Conservation (phyloP, 2,113 vertebrate genomes). For the Channa argus region DNA sequence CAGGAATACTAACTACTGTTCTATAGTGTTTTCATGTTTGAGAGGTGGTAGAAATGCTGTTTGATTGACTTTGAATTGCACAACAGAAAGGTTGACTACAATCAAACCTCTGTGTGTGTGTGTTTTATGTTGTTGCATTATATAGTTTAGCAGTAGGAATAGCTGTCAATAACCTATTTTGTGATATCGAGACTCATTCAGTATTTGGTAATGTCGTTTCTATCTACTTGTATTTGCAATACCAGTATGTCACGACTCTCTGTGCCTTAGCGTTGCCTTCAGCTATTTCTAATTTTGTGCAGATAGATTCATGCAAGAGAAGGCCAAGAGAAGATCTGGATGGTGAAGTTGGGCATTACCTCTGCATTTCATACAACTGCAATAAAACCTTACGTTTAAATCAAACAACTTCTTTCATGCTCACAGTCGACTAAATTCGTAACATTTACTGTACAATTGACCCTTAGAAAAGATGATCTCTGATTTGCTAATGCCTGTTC, state of each 20-base stretch:
- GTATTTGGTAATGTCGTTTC: neutral
- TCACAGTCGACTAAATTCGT: neutral
- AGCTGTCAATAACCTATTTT: neutral
- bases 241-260: no score
- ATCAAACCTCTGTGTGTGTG: no score
- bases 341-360: no score
- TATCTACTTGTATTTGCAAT: neutral
- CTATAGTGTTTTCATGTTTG: no score
- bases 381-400: neutral
- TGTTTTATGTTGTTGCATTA: neutral
- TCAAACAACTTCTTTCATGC: neutral
- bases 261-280: no score
- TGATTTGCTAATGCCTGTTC: constrained; percentile 20
- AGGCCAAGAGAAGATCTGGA: no score
- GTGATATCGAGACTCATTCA: neutral
- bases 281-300: neutral
- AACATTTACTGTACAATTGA: neutral
- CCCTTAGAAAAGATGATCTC: neutral
- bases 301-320: neutral
- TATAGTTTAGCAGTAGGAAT: neutral
- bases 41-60: no score
- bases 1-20: no score
- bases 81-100: no score
- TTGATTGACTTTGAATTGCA: no score
- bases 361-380: no score